Evolutionary conservation across 2,797 vertebrate genomes (phyloP).

Genomic region (Danio choprae): DNA sequence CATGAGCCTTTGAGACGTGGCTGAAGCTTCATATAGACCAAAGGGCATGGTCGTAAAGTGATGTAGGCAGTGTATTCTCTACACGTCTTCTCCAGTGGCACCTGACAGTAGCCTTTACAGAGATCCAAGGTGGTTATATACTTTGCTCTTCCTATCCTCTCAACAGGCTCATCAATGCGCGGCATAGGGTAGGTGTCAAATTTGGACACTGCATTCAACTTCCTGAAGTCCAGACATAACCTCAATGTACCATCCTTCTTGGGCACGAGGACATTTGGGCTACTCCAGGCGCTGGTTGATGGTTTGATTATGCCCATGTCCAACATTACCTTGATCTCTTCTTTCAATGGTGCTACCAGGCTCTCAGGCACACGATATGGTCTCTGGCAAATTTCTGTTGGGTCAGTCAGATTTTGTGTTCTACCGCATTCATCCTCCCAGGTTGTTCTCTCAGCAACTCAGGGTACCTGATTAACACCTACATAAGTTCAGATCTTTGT

Average conservation of each 20-base stretch:
- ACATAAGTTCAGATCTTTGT: background rate
- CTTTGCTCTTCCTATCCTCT: background rate
- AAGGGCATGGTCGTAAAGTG: too few relatives aligned
- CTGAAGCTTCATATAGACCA: too few relatives aligned
- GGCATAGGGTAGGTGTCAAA: background rate
- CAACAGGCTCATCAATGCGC: background rate
- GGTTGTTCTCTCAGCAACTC: background rate
- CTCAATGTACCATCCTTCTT: background rate
- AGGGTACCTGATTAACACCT: background rate
- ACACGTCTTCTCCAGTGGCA: too few relatives aligned
- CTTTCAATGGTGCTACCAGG: background rate
- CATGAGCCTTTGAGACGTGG: too few relatives aligned
- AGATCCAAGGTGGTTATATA: background rate
- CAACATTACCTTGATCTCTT: background rate
- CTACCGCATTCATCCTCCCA: background rate
- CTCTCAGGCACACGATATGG: constrained; percentile 13
- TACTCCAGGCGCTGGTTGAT: constrained; percentile 14
- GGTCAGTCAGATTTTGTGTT: constrained; percentile 19
- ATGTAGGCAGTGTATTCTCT: too few relatives aligned
- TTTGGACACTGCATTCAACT: background rate
- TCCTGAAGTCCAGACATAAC: background rate
- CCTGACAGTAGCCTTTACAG: too few relatives aligned
- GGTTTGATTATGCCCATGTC: constrained; percentile 18
- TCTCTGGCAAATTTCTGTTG: background rate
- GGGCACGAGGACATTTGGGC: background rate